Base-by-base conservation (phyloP, 1,140 invertebrate species). In the Atta texana region DNA sequence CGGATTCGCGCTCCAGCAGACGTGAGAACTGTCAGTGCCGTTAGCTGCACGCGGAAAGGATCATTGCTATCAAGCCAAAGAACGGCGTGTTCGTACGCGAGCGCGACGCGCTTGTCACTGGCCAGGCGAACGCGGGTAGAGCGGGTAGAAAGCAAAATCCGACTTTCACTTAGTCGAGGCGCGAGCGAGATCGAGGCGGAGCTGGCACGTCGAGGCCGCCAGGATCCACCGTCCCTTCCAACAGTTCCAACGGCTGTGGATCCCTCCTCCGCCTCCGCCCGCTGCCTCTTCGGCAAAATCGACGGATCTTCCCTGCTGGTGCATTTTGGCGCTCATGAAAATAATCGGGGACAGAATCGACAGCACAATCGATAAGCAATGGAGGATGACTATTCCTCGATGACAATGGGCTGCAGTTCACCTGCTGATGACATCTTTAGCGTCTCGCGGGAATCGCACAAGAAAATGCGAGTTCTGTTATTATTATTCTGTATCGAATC, bases 111-210 rank as follows among this genome's bases (percentile, higher is more conserved):
- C 74, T 94, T 92, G 93, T 93, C 92, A 94, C 93, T 94, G 92
- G 87, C 66, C 66, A 68, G 39, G 66, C 85, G 90, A 87, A 76
- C 75, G 76, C 87, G 74, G 78, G 92, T 91, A 92, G 92, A 84
- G 92, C 91, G 93, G 91, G 90, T 95, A 94, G 94, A 94, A 95
- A 95, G 94, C 94, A 95, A 95, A 94, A 95, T 94, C 93, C 88
- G 89, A 94, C 94, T 95, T 95, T 95, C 94, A 95, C 94, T 90
- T 94, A 87, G 88, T 66, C 71, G 76, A 80, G 85, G 76, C 44
- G 28, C 44, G 71, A 53, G 86, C 84, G 84, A 88, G 91, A 89
- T 88, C 90, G 90, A 92, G 91, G 89, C 91, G 89, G 87, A 88
- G 91, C 88, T 92, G 91, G 94, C 93, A 94, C 92, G 92, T 91